Percentiles rank a stretch among this genome's conserved stretches.
These are phyloP conservation scores for Sarcophaga peregrina DNA, from an alignment of 1,140 invertebrate genomes.

Conservation along the genomic window DNA sequence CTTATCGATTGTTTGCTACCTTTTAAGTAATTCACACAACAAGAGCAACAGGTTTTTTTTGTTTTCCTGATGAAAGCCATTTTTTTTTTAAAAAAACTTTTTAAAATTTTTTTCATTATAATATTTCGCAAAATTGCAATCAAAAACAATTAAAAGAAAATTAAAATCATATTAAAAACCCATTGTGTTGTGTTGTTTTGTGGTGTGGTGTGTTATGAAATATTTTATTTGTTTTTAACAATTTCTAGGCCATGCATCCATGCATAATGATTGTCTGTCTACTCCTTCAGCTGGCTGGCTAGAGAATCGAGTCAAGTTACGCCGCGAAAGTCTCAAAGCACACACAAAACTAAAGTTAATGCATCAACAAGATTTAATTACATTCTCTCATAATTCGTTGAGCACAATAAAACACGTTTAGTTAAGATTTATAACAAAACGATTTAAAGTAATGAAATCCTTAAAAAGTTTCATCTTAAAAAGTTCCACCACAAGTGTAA, in stretches of 20 bases:
- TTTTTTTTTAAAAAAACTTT: too few species aligned
- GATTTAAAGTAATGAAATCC: background rate
- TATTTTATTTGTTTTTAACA: slow-evolving; percentile 4
- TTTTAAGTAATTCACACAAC: background rate
- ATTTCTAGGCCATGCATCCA: background rate
- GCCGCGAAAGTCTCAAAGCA: background rate
- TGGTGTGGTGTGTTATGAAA: background rate
- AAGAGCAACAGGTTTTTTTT: background rate
- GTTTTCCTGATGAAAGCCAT: too few species aligned
- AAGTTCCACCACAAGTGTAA: too few species aligned
- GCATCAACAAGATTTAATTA: slow-evolving; percentile 63
- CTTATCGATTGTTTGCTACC: slow-evolving; percentile 4
- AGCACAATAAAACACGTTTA: slow-evolving; percentile 50
- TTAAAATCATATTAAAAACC: slow-evolving; percentile 11
- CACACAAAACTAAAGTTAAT: slow-evolving; percentile 48
- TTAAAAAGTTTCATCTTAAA: background rate
- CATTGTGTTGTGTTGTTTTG: background rate
- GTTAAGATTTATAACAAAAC: background rate
- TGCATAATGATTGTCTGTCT: slow-evolving; percentile 15
- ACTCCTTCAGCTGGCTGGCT: background rate
- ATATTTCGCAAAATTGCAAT: background rate
- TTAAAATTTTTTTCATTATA: slow-evolving; percentile 7
- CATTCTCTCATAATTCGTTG: slow-evolving; percentile 59
- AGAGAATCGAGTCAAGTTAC: background rate
- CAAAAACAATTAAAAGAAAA: background rate